Evolutionary conservation across 2,797 vertebrate species (phyloP), one percentile per base, ranked within the genome.

Genomic region (Pangasius krempfi): DNA sequence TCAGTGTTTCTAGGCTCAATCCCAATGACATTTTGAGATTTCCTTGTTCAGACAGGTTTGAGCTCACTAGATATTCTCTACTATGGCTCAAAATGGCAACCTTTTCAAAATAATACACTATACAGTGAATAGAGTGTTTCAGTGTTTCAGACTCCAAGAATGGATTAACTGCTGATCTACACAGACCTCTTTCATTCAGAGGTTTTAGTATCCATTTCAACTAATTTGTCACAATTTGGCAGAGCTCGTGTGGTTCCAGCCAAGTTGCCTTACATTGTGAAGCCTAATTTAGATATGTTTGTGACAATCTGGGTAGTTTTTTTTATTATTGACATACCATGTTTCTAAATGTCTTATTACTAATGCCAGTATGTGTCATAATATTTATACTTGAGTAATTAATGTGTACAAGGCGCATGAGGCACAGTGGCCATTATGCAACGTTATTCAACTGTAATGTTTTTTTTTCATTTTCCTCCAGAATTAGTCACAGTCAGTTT

Each of bases 351-450:
- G 12, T 44, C 73, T 68, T 68, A 79, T 68, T 54, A 79, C 40
- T 87, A 54, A 82, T 72, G 12, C 14, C 37, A 18, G 27, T 50
- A 27, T 27, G 54, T 88, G 68, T 75, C 87, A 88, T 64, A 84
- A 88, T 75, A 76, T 84, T 75, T 64, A 75, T 88, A 20, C n/a
- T 84, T 37, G 40, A 37, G 80, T 83, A 84, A 88, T 83, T 82
- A 62, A 62, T 50, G 56, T 1, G 4, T 13, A 33, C 56, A n/a
- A 72, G 16, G 52, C 6, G 1, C 13, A 10, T 84, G 64, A 88
- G 47, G 79, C n/a, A 68, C 44, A 56, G 78, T 52, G 18, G 78
- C 75, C 75, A 27, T 80, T 30, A 80, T 70, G 10, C 37, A 66
- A 82, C 22, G 50, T 66, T n/a, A 64, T 64, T 79, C 44, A 33